Percentiles rank a stretch among this genome's conserved stretches.
Conservation (phyloP, 2,888 invertebrate genomes). For the Lasioglossum figueresi region DNA sequence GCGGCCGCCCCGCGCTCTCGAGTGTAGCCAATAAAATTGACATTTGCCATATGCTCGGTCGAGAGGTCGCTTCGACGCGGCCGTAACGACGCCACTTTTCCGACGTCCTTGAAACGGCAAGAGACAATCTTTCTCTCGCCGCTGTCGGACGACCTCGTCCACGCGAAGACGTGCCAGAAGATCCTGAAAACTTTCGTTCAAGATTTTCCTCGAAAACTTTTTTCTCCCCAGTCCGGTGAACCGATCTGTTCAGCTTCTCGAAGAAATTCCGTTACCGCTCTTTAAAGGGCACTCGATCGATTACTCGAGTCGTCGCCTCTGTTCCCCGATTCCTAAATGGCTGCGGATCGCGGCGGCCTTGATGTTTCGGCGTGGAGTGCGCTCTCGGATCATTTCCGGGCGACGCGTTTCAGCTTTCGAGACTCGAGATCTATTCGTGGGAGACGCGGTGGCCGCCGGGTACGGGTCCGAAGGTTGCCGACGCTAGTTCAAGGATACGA, state of each 20-base stretch:
- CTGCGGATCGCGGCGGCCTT: background rate
- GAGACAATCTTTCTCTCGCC: background rate
- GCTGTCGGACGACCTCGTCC: background rate
- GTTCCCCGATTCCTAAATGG: background rate
- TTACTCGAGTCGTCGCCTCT: background rate
- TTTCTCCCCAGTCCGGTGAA: background rate
- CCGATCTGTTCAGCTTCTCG: background rate
- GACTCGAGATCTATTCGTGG: constrained; percentile 38
- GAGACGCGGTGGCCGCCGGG: constrained; percentile 13
- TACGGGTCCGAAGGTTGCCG: constrained; percentile 44
- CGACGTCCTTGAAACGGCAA: background rate
- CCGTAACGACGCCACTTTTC: background rate
- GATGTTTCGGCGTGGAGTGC: background rate
- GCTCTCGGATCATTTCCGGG: constrained; percentile 4
- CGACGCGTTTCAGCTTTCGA: background rate
- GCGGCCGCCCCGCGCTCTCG: background rate
- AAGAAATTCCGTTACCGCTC: background rate
- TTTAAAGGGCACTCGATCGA: background rate
- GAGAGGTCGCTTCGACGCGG: background rate
- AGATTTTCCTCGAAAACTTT: background rate
- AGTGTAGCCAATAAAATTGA: constrained; percentile 5
- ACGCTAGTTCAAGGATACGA: constrained; percentile 78
- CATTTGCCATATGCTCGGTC: background rate
- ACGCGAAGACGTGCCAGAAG: background rate
- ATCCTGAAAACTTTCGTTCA: background rate